These are phyloP conservation scores for Ochropleura plecta DNA, from an alignment of 2,888 invertebrate species.

Conservation along the genomic window DNA sequence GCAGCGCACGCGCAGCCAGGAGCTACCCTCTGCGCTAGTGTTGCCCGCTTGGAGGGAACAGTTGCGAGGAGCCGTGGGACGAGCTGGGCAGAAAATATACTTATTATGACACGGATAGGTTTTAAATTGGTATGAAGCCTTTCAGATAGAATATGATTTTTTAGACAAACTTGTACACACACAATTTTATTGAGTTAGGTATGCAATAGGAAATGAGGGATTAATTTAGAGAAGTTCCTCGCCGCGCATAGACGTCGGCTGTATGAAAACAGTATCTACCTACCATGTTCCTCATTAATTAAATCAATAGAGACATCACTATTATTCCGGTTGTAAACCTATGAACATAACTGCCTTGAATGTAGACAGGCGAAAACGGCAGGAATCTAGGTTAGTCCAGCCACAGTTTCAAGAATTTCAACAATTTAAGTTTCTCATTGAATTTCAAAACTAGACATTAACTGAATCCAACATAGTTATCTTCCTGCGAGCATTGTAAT, in stretches of 20 bases:
- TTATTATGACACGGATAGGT: neutral
- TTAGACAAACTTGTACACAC: neutral
- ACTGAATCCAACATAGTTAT: constrained; percentile 37
- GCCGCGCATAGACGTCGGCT: neutral
- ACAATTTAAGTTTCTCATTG: constrained; percentile 37
- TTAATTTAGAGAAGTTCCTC: neutral
- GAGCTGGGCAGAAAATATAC: constrained; percentile 87
- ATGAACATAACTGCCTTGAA: constrained; percentile 2
- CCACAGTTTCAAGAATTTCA: constrained; percentile 25
- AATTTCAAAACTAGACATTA: constrained; percentile 42
- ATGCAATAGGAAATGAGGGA: neutral
- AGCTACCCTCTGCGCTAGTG: constrained; percentile 84
- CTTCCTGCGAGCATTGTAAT: constrained; percentile 35
- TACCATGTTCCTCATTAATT: neutral
- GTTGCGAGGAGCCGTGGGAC: constrained; percentile 95
- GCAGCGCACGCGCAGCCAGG: constrained; percentile 94
- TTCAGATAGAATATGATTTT: neutral
- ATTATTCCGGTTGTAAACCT: neutral
- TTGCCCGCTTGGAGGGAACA: constrained; percentile 94
- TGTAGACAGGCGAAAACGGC: constrained; percentile 1
- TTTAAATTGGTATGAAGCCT: neutral
- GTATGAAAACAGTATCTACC: neutral
- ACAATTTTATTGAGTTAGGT: neutral
- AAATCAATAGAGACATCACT: neutral
- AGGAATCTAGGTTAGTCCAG: constrained; percentile 19